A percentile compares a stretch with the other conserved stretches of the same genome.
These are phyloP conservation scores for Podocnemis expansa DNA, from an alignment of 2,113 vertebrate species.

Conservation along the genomic window DNA sequence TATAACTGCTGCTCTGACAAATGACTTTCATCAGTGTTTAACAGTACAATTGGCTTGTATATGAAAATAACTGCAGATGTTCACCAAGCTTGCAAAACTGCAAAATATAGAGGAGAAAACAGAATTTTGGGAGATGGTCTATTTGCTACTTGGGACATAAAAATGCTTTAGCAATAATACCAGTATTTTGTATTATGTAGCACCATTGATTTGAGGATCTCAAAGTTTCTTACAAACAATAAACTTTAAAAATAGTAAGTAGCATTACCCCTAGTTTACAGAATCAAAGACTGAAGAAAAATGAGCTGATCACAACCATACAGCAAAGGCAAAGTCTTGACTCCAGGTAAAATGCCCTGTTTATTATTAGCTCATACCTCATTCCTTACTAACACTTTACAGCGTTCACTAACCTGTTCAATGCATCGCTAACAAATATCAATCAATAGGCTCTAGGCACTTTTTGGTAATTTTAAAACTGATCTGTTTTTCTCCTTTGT, in stretches of 20 bases:
- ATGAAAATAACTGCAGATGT: neutral
- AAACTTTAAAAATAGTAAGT: neutral
- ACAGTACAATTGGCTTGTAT: neutral
- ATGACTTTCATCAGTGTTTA: neutral
- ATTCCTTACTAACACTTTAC: conserved; percentile 50
- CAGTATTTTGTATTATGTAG: neutral
- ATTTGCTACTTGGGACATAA: neutral
- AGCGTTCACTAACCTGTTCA: conserved; percentile 24
- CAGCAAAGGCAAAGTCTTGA: neutral
- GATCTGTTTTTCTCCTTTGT: neutral
- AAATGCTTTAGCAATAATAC: neutral
- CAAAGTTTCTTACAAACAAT: neutral
- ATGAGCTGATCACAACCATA: neutral
- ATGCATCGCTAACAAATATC: conserved; percentile 47
- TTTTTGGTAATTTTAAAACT: neutral
- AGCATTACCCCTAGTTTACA: neutral
- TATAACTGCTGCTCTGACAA: conserved; percentile 4
- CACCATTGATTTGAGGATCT: neutral
- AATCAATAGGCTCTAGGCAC: neutral
- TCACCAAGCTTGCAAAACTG: neutral
- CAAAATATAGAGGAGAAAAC: neutral
- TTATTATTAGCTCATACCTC: neutral
- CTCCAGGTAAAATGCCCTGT: neutral
- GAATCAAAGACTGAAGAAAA: neutral
- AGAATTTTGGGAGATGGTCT: neutral